Evolutionary conservation across 2,113 vertebrate species (phyloP), one percentile per base, ranked within the genome.

Genomic region (Fregetta grallaria): DNA sequence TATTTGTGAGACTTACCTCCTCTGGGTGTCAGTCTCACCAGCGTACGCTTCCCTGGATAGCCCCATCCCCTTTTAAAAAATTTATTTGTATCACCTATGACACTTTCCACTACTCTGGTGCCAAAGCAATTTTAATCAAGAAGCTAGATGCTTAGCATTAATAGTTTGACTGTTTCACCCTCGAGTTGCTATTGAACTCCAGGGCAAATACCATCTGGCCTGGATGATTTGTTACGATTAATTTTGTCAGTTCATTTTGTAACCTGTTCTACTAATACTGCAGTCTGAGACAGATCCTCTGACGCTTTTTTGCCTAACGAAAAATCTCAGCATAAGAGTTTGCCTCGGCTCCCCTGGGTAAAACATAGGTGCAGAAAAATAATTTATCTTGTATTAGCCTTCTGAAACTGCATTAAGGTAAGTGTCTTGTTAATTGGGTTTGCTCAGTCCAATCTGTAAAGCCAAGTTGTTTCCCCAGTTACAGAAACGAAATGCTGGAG

Each of bases 181-280:
- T 84, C 0, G 0, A 67, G 47, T 58, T 94, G 86, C 79, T 88
- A 1, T 81, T 74, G 86, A 95, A 91, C 68, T 91, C 62, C 63
- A 47, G 59, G 42, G 45, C 32, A 62, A 80, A 80, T 80, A 59
- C 55, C 50, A 50, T 76, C 75, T 94, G 68, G 26, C 66, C 63
- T 55, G 59, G 32, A 67, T 92, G 65, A 68, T 71, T 74, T 66
- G 63, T 68, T 95, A 20, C 86, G 63, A 25, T 88, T 83, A 44
- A 50, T 74, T 80, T 92, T 78, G 56, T 92, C 53, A 13, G 20
- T 72, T 92, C 67, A 15, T 66, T 92, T 91, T 90, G n/a, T 90
- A 89, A 84, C 52, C 47, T 78, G 26, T 67, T 87, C n/a, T 55
- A 75, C 77, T 85, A 77, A 93, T 85, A 13, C 26, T 82, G 67